phyloP scores from a whole-genome alignment of 1,140 invertebrate species.

The Oryzaephilus surinamensis region DNA sequence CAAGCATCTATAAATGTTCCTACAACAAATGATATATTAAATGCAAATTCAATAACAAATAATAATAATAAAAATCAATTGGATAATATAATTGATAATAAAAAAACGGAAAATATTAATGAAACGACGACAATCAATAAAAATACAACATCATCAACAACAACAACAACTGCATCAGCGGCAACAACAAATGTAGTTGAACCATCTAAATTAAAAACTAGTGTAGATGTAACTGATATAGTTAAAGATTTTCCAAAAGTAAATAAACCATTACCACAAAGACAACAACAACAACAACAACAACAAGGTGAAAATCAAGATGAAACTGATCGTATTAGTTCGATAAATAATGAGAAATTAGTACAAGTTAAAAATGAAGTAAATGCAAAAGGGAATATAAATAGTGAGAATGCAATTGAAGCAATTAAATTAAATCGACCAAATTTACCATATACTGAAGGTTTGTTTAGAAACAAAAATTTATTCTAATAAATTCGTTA shows the following conservation, averaged over 20 bases:
- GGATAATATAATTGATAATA: neutral
- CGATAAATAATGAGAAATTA: slow-evolving; percentile 22
- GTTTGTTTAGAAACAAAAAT: slow-evolving; percentile 20
- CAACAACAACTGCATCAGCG: too few species aligned
- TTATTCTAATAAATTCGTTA: slow-evolving; percentile 11
- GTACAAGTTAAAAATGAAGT: slow-evolving; percentile 29
- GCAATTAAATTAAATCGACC: slow-evolving; percentile 13
- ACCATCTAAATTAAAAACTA: slow-evolving; percentile 12
- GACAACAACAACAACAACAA: slow-evolving; percentile 5
- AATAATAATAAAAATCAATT: slow-evolving; percentile 1
- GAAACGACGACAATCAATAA: slow-evolving; percentile 11
- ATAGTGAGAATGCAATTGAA: slow-evolving; percentile 11
- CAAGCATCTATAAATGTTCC: neutral
- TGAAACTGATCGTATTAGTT: slow-evolving; percentile 25
- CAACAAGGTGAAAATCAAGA: slow-evolving; percentile 16
- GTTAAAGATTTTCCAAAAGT: slow-evolving; percentile 27
- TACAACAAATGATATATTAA: slow-evolving; percentile 5
- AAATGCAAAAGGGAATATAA: slow-evolving; percentile 19
- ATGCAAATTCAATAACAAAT: slow-evolving; percentile 6
- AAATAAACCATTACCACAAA: slow-evolving; percentile 10
- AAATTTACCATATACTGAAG: slow-evolving; percentile 27
- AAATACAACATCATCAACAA: slow-evolving; percentile 1
- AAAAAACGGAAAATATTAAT: slow-evolving; percentile 6
- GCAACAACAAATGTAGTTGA: too few species aligned
- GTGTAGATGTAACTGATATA: slow-evolving; percentile 31